phyloP scores from a whole-genome alignment of 1,140 invertebrate genomes.

The Achatina immaculata region DNA sequence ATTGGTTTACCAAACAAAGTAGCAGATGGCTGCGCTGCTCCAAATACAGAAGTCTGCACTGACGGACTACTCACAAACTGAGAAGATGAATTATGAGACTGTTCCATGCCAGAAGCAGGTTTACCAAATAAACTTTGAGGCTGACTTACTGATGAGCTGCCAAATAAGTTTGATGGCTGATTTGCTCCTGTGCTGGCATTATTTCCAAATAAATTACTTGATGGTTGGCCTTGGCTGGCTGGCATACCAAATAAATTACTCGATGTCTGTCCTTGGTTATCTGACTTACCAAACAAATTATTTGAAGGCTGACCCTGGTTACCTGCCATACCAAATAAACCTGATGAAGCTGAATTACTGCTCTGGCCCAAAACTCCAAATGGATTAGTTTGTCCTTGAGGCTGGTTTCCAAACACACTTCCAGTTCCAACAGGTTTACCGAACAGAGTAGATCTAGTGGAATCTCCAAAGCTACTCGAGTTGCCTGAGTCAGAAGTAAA shows the following conservation, averaged over 20 bases:
- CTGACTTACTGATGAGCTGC: background rate
- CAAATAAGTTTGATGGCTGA: background rate
- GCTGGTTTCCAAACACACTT: slow-evolving; percentile 3
- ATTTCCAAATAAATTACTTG: background rate
- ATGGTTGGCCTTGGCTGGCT: background rate
- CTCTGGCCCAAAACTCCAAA: background rate
- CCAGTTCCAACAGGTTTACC: background rate
- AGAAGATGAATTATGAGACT: background rate
- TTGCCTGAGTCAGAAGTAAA: background rate
- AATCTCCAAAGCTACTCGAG: background rate
- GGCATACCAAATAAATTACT: background rate
- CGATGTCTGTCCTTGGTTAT: too few species aligned
- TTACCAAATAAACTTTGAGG: background rate
- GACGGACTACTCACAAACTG: background rate
- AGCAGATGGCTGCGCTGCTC: background rate
- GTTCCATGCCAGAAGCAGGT: background rate
- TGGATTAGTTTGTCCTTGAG: background rate
- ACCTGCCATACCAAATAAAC: background rate
- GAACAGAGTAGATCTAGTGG: background rate
- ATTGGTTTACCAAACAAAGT: background rate
- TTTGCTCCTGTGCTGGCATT: background rate
- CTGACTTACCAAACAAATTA: background rate
- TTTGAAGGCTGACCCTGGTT: background rate
- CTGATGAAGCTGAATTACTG: background rate
- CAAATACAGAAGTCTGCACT: background rate